Base-by-base conservation (phyloP, 2,797 vertebrate genomes). In the Cossypha caffra region DNA sequence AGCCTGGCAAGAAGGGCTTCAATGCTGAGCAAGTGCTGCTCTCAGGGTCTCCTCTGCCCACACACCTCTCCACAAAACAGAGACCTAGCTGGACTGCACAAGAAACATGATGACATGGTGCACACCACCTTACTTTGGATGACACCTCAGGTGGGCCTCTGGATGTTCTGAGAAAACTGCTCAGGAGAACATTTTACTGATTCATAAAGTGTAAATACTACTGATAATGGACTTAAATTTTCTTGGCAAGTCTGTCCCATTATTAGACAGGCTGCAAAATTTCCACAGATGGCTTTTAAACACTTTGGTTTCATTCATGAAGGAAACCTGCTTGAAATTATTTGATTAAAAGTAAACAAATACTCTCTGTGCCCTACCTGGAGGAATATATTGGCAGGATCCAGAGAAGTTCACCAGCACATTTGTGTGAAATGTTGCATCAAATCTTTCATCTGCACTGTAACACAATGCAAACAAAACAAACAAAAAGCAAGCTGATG, bases 341-440 rank as follows among this genome's bases (percentile, higher is more conserved):
- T 38, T 52, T 80, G 29, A 72, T n/a, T 86, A 54, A 64, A 88
- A 93, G 25, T 7, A 63, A 93, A 61, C 3, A 80, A 81, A 94
- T 16, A 7, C 3, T 61, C 13, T 73, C 26, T 58, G 17, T 71
- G 35, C 51, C 96, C 96, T 96, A 99, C 99, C 99, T 98, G 99
- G 99, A 92, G 99, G 99, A 86, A 99, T 98, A 94, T 99, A 99
- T 95, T 99, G 99, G 90, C 99, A 99, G 85, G 98, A 92, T 89
- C 99, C 99, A 72, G 98, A 98, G 16, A 98, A 97, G 93, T 99
- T 99, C 93, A 99, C 99, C 92, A 99, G 95, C 80, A 99, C 99
- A 58, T 99, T 99, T 54, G 99, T 99, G 92, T 99, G 99, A 97
- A 99, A 99, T 4, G 99, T 99, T 4, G 99, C 99, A 93, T 99